Evolutionary conservation across 1,140 invertebrate genomes (phyloP), one percentile per base, ranked within the genome.

Genomic region (Sminthurides bifidus): DNA sequence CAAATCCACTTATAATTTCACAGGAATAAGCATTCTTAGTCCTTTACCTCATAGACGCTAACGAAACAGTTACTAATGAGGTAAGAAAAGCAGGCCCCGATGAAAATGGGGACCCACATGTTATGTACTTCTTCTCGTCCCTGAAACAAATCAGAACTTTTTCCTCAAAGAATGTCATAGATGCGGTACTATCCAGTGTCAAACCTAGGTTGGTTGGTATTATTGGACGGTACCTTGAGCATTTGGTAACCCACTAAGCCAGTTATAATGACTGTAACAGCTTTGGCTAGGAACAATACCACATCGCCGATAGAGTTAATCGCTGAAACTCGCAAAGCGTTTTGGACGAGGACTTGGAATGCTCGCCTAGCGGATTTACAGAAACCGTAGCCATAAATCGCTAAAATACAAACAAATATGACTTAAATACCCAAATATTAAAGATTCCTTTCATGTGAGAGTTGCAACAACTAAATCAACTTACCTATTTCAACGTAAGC

Each of bases 261-360:
- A 2, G 83, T 80, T 3, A 76, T 71, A 37, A 77, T 71, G 15
- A 84, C 81, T 10, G 87, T 79, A 15, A 80, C 71, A 15, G 81
- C 72, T 76, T 88, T 88, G 2, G 77, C 80, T 23, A 88, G 66
- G 52, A 87, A 81, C 3, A 88, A 69, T 12, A 87, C 78, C 66
- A 86, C 85, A 66, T 84, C 82, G 5, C 84, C 84, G 17, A 87
- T 79, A 33, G 81, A 83, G 69, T 87, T 87, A 49, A 87, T 83
- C 1, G 82, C 82, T 24, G 77, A 74, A 1, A 87, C 80, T 61
- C 81, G 69, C 19, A 87, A 65, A 37, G 79, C 77, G 68, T 87
- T 87, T 19, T 66, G 72, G 1, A 75, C 69, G 0, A 84, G 61
- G 8, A 79, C 68, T 51, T 71, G 68, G 59, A 83, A 81, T 1